Base-by-base conservation (phyloP, 2,888 invertebrate genomes). In the Drosophila mulleri region DNA sequence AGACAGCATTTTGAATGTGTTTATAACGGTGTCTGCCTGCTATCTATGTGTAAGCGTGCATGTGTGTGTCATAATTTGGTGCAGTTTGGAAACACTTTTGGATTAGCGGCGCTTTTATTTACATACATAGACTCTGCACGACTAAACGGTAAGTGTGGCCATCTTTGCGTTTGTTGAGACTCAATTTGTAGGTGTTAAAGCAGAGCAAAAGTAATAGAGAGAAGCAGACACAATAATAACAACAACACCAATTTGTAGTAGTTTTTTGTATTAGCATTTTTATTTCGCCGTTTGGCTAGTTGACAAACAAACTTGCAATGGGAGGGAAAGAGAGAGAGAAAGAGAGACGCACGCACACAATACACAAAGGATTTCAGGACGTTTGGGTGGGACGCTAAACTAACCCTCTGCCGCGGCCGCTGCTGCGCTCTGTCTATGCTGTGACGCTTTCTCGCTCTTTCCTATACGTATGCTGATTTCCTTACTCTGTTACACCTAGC, bases 191-290 rank as follows among this genome's bases (percentile, higher is more conserved):
- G 76, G 80, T 68, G 82, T 64, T 67, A 56, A 52, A 57, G 50
- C 58, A 53, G 65, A 56, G 52, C 29, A 39, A 18, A 42, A 29
- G 18, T n/a, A 37, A 16, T 18, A 20, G 11, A 59, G 39, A 20
- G 42, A 47, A 53, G 11, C 32, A 50, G 45, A 32, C 58, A 56
- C 9, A 62, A 72, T 85, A 61, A 59, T 29, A 68, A 69, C 26
- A 72, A 44, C 35, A 62, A 57, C 14, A 59, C 59, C 83, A 82
- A 86, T 83, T 88, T 84, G 84, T 78, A 72, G 83, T 78, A 79
- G 85, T 85, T 86, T 74, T 69, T 86, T 86, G 84, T 75, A 88
- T 88, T 84, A 88, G 86, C 84, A 84, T 84, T 84, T 88, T 84
- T 80, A 86, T 84, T 78, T 80, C 67, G 71, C 67, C 52, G 80